These are phyloP conservation scores for Desoria tigrina DNA, from an alignment of 2,888 invertebrate species.

Conservation along the genomic window DNA sequence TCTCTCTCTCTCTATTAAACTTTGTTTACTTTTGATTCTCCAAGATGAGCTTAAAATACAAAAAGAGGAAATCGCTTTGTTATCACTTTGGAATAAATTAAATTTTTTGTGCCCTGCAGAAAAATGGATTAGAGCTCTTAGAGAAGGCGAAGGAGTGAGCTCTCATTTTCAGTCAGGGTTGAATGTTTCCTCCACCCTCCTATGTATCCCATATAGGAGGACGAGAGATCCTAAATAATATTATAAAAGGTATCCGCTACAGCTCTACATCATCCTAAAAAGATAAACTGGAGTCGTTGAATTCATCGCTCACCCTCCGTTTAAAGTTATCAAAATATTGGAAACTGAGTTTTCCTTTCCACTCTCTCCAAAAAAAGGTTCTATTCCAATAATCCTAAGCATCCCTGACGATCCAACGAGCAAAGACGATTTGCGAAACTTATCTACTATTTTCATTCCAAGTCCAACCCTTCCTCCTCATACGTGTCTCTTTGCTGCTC, in stretches of 20 bases:
- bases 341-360: constrained; percentile 15
- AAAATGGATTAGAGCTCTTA: constrained; percentile 32
- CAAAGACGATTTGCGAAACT: constrained; percentile 42
- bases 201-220: no score
- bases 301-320: constrained; percentile 5
- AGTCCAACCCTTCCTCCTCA: constrained; percentile 18
- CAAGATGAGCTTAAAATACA: constrained; percentile 35
- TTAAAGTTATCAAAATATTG: constrained; percentile 14
- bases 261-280: not conserved
- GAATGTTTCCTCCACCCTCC: constrained; percentile 13
- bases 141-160: not conserved
- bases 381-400: constrained; percentile 37
- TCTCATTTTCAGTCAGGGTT: constrained; percentile 15
- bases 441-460: constrained; percentile 24
- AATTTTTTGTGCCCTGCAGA: constrained; percentile 54
- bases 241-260: not conserved
- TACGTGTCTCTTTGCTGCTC: not conserved
- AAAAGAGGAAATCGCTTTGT: constrained; percentile 51
- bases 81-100: constrained; percentile 54
- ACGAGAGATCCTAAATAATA: not conserved
- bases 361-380: constrained; percentile 7
- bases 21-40: constrained; percentile 48
- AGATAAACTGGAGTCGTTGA: no score
- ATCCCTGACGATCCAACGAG: constrained; percentile 29
- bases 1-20: constrained; percentile 14